Evolutionary conservation across 92 coral and sea anemone species (phyloP), one percentile per base, ranked within the genome.

Genomic region (Siderastrea radians): DNA sequence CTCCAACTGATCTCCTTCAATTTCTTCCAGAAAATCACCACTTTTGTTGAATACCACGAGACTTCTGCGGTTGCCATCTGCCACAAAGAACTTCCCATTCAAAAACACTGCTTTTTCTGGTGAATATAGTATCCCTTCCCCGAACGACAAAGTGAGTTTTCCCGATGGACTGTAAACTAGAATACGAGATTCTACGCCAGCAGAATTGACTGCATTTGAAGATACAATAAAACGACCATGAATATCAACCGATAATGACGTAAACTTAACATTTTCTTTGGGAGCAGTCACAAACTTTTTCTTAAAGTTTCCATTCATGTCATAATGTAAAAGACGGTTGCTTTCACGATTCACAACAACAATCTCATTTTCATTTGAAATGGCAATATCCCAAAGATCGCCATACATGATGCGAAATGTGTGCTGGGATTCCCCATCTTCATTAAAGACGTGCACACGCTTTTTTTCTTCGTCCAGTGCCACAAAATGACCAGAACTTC

Each of bases 311-410:
- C 89, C 89, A 85, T 53, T 65, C 76, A 76, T 63, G 9, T 85
- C 89, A 59, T 85, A 85, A 49, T 85, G 89, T 13, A 85, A 69
- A 16, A 85, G 58, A 8, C 89, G 82, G 77, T 85, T 85, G 68
- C 89, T 85, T 55, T 85, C 89, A 17, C 89, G 82, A 78, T 85
- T 85, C n/a, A 78, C 46, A 8, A 85, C 89, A 2, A 85, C 67
- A 17, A 85, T 68, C 78, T 85, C 89, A 12, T 85, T 3, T 2
- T 78, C 89, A 65, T 52, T 75, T 38, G 89, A 52, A 54, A 85
- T 49, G 55, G 84, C 89, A 48, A 85, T 78, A 15, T 85, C 89
- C 89, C 89, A 85, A 2, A 85, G 77, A 77, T 85, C 89, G 3
- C 89, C 89, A 19, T 76, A 78, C 84, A 66, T 65, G 66, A 85